Evolutionary conservation across 2,113 vertebrate genomes (phyloP).

Genomic region (Bubalus kerabau): DNA sequence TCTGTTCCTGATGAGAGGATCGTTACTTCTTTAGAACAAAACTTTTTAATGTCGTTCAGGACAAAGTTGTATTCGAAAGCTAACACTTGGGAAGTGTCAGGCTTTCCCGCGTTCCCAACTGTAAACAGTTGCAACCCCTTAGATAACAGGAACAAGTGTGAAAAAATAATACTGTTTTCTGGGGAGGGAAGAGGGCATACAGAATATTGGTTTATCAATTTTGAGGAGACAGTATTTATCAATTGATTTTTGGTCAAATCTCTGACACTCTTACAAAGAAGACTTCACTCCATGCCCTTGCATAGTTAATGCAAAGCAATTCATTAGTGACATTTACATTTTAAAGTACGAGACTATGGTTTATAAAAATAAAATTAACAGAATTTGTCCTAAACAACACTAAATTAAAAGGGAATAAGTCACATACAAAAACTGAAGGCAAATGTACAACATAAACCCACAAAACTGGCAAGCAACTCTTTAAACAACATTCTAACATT

Average conservation of each 20-base stretch:
- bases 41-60: constrained; percentile 97
- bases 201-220: constrained; percentile 63
- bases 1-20: not conserved
- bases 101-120: constrained; percentile 79
- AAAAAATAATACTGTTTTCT: constrained; percentile 66
- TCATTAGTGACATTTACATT: constrained; percentile 78
- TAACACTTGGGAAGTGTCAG: constrained; percentile 72
- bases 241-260: constrained; percentile 76
- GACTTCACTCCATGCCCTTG: constrained; percentile 84
- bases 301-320: constrained; percentile 87
- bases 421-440: constrained; percentile 88
- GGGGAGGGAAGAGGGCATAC: constrained; percentile 59
- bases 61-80: constrained; percentile 85
- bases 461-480: constrained; percentile 92
- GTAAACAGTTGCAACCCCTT: constrained; percentile 75
- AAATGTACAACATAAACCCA: constrained; percentile 92
- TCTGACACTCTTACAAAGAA: constrained; percentile 76
- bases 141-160: constrained; percentile 72
- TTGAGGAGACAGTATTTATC: constrained; percentile 48
- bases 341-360: constrained; percentile 79
- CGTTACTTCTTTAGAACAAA: constrained; percentile 56
- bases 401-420: constrained; percentile 86
- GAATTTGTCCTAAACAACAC: constrained; percentile 99
- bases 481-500: constrained; percentile 88
- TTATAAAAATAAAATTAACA: constrained; percentile 86